Base-by-base conservation (phyloP, 1,140 invertebrate species). In the Acromyrmex heyeri region DNA sequence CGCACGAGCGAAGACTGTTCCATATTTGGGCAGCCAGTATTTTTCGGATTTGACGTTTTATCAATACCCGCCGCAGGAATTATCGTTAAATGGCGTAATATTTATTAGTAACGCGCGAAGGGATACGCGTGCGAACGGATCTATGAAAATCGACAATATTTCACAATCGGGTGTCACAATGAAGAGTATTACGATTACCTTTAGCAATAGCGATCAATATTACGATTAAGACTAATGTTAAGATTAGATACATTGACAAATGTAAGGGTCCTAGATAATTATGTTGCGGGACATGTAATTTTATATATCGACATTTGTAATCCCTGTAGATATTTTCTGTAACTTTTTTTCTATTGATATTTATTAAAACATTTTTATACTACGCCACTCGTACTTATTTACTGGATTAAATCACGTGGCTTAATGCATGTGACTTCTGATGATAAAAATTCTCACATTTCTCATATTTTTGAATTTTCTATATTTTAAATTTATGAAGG, bases 311-410 rank as follows among this genome's bases (percentile, higher is more conserved):
- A 93, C 86, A 93, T 94, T 94, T 94, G 92, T 94, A 94, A 93
- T 86, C 92, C 85, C 86, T 94, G 92, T 94, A 94, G 92, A 94
- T 94, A 94, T 93, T 93, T 93, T 94, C 88, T 93, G 93, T 94
- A 93, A 93, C 91, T 92, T 93, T 92, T 93, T 93, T 94, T 92
- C 88, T 93, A 94, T 94, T 91, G 89, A 93, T 94, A 94, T 94
- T 94, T 94, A 94, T 94, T 94, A 94, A 94, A 94, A 93, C 86
- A 92, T 94, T 94, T 94, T 94, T 94, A 93, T 94, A 94, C 89
- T 92, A 91, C 21, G 61, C 50, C 44, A 64, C n/a, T 61, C 34
- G 70, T 65, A 34, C 73, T 76, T 70, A 44, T 48, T 14, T 69
- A 38, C 0, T 1, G 30, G 30, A 34, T 14, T 16, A 44, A 44